These are phyloP conservation scores for Achatina immaculata DNA, from an alignment of 1,140 invertebrate genomes.

Conservation along the genomic window DNA sequence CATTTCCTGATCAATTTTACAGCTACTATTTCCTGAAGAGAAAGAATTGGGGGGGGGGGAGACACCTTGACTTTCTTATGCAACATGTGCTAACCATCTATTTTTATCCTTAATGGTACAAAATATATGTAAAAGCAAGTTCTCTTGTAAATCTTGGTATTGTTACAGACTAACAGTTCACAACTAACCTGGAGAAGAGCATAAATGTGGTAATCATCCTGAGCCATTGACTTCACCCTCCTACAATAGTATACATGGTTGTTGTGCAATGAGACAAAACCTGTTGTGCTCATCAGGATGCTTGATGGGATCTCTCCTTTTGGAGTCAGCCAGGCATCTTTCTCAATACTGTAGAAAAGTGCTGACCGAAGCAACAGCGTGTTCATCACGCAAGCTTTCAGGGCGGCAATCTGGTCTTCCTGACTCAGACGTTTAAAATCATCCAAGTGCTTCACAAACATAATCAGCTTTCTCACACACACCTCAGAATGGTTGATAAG, in stretches of 20 bases:
- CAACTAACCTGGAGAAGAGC: constrained; percentile 75
- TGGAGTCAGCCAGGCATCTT: constrained; percentile 60
- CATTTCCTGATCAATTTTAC: too few relatives aligned
- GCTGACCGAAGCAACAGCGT: constrained; percentile 59
- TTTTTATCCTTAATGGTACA: too few relatives aligned
- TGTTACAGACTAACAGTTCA: too few relatives aligned
- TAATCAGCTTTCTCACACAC: constrained; percentile 58
- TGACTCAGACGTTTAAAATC: constrained; percentile 57
- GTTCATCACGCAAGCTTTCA: constrained; percentile 61
- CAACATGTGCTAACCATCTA: too few relatives aligned
- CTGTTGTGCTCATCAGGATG: constrained; percentile 65
- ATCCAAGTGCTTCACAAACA: constrained; percentile 62
- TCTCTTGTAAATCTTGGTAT: too few relatives aligned
- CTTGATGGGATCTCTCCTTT: constrained; percentile 64
- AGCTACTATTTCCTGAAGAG: too few relatives aligned
- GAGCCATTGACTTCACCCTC: constrained; percentile 60
- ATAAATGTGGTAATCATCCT: constrained; percentile 77
- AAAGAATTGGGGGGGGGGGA: too few relatives aligned
- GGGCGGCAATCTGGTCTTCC: constrained; percentile 59
- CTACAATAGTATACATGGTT: constrained; percentile 65
- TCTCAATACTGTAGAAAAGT: constrained; percentile 59
- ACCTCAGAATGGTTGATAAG: constrained; percentile 64
- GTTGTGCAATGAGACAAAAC: constrained; percentile 65
- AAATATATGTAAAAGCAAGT: too few relatives aligned
- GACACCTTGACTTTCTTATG: too few relatives aligned